These are phyloP conservation scores for Meganola albula DNA, from an alignment of 2,888 invertebrate species.

Conservation along the genomic window DNA sequence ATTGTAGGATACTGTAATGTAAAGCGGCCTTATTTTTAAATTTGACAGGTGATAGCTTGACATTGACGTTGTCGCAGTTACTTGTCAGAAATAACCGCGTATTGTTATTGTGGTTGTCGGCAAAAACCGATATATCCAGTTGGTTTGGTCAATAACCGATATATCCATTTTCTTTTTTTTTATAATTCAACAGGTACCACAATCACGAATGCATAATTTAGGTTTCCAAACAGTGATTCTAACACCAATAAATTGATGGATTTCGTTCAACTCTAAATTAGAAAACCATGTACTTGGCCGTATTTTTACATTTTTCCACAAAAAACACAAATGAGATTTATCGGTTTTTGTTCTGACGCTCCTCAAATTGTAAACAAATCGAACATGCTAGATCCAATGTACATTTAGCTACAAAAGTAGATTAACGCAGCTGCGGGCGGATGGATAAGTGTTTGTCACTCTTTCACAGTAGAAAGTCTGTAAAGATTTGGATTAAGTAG, in stretches of 20 bases:
- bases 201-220: constrained; percentile 12
- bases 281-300: constrained; percentile 9
- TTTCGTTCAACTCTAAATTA: constrained; percentile 13
- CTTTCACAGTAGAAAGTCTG: too few relatives aligned
- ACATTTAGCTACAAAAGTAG: too few relatives aligned
- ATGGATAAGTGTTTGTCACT: too few relatives aligned
- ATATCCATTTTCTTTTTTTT: constrained; percentile 8
- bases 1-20: constrained; percentile 3
- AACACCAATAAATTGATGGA: constrained; percentile 12
- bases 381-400: too few relatives aligned
- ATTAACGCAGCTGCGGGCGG: too few relatives aligned
- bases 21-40: constrained; percentile 4
- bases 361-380: too few relatives aligned
- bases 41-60: constrained; percentile 5
- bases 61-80: constrained; percentile 4
- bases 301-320: constrained; percentile 11
- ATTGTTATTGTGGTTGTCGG: constrained; percentile 4
- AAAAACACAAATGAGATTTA: constrained; percentile 9
- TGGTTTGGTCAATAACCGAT: constrained; percentile 10
- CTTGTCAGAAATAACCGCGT: constrained; percentile 4
- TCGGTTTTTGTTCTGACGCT: constrained; percentile 13
- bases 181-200: constrained; percentile 10
- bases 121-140: constrained; percentile 11
- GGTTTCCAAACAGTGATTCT: constrained; percentile 11
- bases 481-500: too few relatives aligned